These are phyloP conservation scores for Calameuta idolon DNA, from an alignment of 2,888 invertebrate genomes.

Conservation along the genomic window DNA sequence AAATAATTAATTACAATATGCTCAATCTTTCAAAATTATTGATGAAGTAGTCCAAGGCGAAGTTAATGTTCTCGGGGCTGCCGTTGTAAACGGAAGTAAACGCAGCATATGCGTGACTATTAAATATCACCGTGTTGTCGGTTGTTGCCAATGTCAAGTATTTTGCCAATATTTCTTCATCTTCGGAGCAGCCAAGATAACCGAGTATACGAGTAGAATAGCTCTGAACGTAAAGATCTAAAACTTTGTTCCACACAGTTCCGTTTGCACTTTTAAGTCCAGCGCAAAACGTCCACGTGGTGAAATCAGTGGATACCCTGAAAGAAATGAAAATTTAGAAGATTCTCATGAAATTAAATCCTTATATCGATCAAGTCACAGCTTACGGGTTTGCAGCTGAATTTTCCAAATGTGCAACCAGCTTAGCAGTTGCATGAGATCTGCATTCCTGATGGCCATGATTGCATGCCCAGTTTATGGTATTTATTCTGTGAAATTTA, in stretches of 20 bases:
- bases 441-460: conserved; percentile 61
- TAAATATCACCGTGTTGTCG: conserved; percentile 12
- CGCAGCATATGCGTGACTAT: conserved; percentile 18
- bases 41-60: conserved; percentile 40
- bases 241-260: conserved; percentile 34
- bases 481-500: conserved; percentile 48
- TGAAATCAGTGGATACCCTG: conserved; percentile 67
- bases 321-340: conserved; percentile 15
- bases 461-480: conserved; percentile 60
- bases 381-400: conserved; percentile 33
- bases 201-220: conserved; percentile 54
- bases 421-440: conserved; percentile 41
- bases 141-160: conserved; percentile 28
- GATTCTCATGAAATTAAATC: background rate
- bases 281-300: conserved; percentile 65
- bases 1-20: conserved; percentile 4
- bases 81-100: conserved; percentile 38
- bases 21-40: conserved; percentile 32
- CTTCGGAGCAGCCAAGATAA: conserved; percentile 63
- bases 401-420: conserved; percentile 24
- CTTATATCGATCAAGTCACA: background rate
- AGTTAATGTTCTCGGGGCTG: conserved; percentile 39
- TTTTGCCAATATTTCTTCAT: conserved; percentile 61
- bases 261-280: conserved; percentile 56
- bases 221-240: conserved; percentile 66